Evolutionary conservation across 1,140 invertebrate species (phyloP).

Genomic region (Drosophila sulfurigaster): DNA sequence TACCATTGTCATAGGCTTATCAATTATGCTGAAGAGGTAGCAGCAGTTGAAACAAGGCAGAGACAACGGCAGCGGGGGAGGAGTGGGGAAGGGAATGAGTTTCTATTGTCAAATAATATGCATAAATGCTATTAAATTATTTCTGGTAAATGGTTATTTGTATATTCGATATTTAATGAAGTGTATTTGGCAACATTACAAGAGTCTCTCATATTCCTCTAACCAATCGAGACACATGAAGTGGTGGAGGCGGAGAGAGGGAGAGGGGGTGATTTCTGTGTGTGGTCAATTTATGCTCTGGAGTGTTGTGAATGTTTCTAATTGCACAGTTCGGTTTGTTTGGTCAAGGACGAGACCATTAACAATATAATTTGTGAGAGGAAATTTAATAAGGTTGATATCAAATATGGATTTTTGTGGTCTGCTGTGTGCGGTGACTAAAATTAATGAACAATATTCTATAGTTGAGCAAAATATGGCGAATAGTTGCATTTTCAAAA

Average conservation of each 20-base stretch:
- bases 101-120: slow-evolving; percentile 28
- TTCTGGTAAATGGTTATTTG: slow-evolving; percentile 45
- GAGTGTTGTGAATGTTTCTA: slow-evolving; percentile 36
- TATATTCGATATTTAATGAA: slow-evolving; percentile 48
- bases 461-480: too few species aligned
- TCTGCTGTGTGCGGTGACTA: too few species aligned
- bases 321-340: slow-evolving; percentile 30
- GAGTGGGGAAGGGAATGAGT: background rate
- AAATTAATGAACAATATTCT: too few species aligned
- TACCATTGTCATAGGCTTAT: slow-evolving; percentile 24
- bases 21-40: slow-evolving; percentile 9
- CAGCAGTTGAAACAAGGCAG: too few species aligned
- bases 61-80: background rate
- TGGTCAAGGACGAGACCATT: slow-evolving; percentile 15
- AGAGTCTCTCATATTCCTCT: slow-evolving; percentile 24
- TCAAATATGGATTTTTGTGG: background rate
- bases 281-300: slow-evolving; percentile 21
- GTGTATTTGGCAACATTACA: slow-evolving; percentile 41
- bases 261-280: background rate
- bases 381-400: slow-evolving; percentile 27
- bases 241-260: too few species aligned
- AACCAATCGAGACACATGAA: too few species aligned
- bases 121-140: slow-evolving; percentile 50
- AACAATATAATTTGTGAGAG: slow-evolving; percentile 22
- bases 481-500: too few species aligned